These are phyloP conservation scores for Narcine bancroftii DNA, from an alignment of 2,113 vertebrate species.

Conservation along the genomic window DNA sequence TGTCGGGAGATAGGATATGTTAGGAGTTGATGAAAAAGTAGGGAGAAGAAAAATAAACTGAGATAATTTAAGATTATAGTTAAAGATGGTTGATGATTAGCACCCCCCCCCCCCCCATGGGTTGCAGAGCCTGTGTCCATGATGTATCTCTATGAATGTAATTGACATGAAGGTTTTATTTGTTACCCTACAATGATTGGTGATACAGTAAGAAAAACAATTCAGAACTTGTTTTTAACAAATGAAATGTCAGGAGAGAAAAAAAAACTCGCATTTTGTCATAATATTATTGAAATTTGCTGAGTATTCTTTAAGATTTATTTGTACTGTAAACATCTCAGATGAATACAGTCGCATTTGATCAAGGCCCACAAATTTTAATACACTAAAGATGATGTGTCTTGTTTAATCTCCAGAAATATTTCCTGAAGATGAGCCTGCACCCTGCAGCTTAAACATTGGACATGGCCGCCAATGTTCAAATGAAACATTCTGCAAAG, in stretches of 20 bases:
- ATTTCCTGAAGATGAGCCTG: slow-evolving; percentile 72
- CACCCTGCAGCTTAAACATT: slow-evolving; percentile 73
- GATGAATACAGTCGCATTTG: neutral
- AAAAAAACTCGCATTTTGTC: neutral
- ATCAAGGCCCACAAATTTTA: neutral
- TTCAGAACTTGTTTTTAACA: neutral
- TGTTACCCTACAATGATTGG: neutral
- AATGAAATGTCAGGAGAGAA: neutral
- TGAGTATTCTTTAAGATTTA: neutral
- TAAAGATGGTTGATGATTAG: no score
- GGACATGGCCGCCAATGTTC: slow-evolving; percentile 82
- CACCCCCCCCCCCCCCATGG: no score
- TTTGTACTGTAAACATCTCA: neutral
- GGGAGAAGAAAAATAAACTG: no score
- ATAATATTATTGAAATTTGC: neutral
- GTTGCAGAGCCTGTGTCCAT: no score
- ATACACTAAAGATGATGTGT: neutral
- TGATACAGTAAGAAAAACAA: neutral
- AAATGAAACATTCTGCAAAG: slow-evolving; percentile 71
- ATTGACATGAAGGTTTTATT: neutral
- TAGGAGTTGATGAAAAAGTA: no score
- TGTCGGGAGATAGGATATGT: no score
- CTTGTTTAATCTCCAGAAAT: slow-evolving; percentile 43
- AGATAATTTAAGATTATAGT: no score
- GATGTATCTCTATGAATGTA: no score